Evolutionary conservation across 2,888 invertebrate species (phyloP), one percentile per base, ranked within the genome.

Genomic region (Pedicia rivosa): DNA sequence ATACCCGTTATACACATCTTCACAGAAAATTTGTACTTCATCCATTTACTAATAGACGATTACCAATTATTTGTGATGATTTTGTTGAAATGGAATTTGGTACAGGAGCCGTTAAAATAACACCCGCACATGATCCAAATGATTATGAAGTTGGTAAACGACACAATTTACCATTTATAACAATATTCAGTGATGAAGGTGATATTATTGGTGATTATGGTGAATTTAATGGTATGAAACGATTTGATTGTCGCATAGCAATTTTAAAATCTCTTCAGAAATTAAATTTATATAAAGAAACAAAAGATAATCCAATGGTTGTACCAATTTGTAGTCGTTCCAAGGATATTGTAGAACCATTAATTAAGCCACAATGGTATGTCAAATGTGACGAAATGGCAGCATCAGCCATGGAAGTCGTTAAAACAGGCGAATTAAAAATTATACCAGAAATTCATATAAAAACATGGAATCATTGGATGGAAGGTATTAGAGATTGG

Each of bases 101-200:
- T 50, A 97, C 95, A 37, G 95, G 97, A 47, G 95, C 94, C 41
- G 98, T 98, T 1, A 99, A 99, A 65, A 88, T 99, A 42, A 97
- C 97, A 2, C 97, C 98, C 0, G 95, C 92, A 3, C 98, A 98
- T 60, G 95, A 98, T 60, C 83, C 78, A 24, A 88, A 87, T 53
- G 98, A 99, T 66, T 98, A 94, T 58, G 94, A 94, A 52, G 80
- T 91, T 29, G 97, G 88, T 25, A 81, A 84, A 52, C 70, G 92
- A 6, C 90, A 92, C 57, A 72, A 78, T 45, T 64, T 99, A 43
- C 78, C 80, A 1, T 82, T 84, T 55, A 70, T 95, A 44, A 90
- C 78, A 25, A 83, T 97, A 39, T 78, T 99, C 43, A 80, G 86
- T 50, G 95, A 94, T 49, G 78, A 80, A 43, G 98, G 98, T n/a